Conservation (phyloP, 2,888 invertebrate species). For the Trichogramma dendrolimi region DNA sequence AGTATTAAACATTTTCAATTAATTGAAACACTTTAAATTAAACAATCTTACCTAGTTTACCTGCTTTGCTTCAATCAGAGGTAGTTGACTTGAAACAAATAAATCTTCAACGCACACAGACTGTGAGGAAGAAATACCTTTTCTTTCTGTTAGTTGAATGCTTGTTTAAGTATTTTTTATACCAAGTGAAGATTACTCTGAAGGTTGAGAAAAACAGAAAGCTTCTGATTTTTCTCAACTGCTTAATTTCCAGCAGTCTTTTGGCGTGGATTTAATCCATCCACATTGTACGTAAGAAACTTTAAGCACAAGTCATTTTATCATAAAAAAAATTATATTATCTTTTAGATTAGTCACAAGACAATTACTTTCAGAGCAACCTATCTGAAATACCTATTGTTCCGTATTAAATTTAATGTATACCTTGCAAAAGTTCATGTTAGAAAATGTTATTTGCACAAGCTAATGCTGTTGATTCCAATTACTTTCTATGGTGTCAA, state of each 20-base stretch:
- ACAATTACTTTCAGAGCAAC: constrained; percentile 7
- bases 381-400: constrained; percentile 65
- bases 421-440: constrained; percentile 66
- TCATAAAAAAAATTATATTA: not conserved
- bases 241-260: constrained; percentile 23
- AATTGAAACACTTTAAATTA: no score
- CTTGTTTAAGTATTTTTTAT: constrained; percentile 31
- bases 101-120: constrained; percentile 79
- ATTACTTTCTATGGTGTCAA: constrained; percentile 78
- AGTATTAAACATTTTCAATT: no score
- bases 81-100: constrained; percentile 68
- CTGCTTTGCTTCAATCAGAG: constrained; percentile 52
- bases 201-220: constrained; percentile 52
- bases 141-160: constrained; percentile 39
- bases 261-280: not conserved
- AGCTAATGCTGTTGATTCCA: constrained; percentile 68
- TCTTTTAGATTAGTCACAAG: not conserved
- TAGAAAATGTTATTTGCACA: constrained; percentile 73
- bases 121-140: constrained; percentile 76
- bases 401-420: constrained; percentile 64
- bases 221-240: constrained; percentile 36
- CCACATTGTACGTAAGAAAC: not conserved
- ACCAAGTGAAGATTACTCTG: constrained; percentile 40
- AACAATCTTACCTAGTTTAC: no score
- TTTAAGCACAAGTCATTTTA: not conserved